Percentiles rank a stretch among this genome's conserved stretches.
phyloP scores from a whole-genome alignment of 2,888 invertebrate genomes.

The Aquatica leii region DNA sequence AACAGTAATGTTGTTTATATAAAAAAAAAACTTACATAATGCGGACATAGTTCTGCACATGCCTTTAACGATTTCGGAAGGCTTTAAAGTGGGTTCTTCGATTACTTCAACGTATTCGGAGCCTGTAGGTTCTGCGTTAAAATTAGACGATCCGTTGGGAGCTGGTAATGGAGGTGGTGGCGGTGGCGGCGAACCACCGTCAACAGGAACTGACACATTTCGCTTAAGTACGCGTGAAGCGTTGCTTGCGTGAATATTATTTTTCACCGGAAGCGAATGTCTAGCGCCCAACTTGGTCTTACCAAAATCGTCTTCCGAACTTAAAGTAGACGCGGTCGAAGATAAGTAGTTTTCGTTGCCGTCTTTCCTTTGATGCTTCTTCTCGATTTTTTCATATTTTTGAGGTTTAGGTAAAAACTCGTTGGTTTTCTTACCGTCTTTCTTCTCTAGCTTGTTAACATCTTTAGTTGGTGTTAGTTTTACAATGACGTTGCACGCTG shows the following conservation, averaged over 20 bases:
- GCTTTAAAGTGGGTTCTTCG: slow-evolving; percentile 73
- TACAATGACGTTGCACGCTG: slow-evolving; percentile 58
- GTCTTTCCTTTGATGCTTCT: slow-evolving; percentile 40
- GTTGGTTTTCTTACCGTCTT: slow-evolving; percentile 50
- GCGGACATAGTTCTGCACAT: slow-evolving; percentile 67
- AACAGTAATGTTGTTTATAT: no score
- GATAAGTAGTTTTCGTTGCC: slow-evolving; percentile 56
- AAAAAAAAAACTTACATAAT: slow-evolving; percentile 64
- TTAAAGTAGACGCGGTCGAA: slow-evolving; percentile 58
- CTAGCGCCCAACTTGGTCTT: slow-evolving; percentile 55
- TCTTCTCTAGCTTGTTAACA: slow-evolving; percentile 35
- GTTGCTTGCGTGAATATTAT: slow-evolving; percentile 32
- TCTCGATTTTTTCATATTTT: slow-evolving; percentile 53
- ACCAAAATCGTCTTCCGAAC: slow-evolving; percentile 54
- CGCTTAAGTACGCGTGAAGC: slow-evolving; percentile 61
- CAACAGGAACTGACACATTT: slow-evolving; percentile 66
- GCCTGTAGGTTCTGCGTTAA: slow-evolving; percentile 19
- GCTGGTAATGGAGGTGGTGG: slow-evolving; percentile 79
- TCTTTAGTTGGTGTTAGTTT: slow-evolving; percentile 47
- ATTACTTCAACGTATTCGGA: slow-evolving; percentile 63
- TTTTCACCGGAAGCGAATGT: slow-evolving; percentile 55
- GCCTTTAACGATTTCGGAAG: slow-evolving; percentile 70
- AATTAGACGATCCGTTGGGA: slow-evolving; percentile 52
- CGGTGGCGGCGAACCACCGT: slow-evolving; percentile 67
- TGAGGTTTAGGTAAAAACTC: slow-evolving; percentile 57